Evolutionary conservation across 2,113 vertebrate species (phyloP), one percentile per base, ranked within the genome.

Genomic region (Cavia porcellus): DNA sequence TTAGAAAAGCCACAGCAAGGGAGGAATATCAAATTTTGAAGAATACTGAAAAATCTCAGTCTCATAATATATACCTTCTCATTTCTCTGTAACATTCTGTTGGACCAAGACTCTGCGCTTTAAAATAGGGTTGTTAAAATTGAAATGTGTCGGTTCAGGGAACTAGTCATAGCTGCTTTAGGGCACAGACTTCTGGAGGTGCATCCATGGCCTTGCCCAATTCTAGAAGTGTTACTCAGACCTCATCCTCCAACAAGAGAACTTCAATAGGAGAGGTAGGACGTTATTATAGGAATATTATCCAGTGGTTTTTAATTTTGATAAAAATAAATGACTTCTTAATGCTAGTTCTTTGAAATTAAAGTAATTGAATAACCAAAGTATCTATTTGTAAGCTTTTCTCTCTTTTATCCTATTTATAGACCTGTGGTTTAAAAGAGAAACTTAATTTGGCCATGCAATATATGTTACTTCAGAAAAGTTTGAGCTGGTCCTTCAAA

Each of bases 41-140:
- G 64, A 95, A 70, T 10, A 9, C 22, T n/a, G 17, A 83, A 90
- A 90, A 52, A 19, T n/a, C 11, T 7, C 45, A 55, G 0, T 92
- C 88, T 55, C 32, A n/a, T 42, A 59, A 52, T 75, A 57, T 7
- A 24, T 7, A 38, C 22, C 13, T 83, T 88, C 45, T 93, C 74
- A 86, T 96, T 94, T 59, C 83, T 72, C 8, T 82, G 19, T 0
- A 50, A 25, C 13, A 57, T 70, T 90, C 77, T 28, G 25, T 66
- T 89, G 38, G n/a, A 45, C 85, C 50, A 72, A 94, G 72, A 83
- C 42, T 52, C 42, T 59, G 62, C 19, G 55, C 95, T 81, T 97
- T 92, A 57, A 57, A 30, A 92, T 81, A 80, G 42, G 25, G 74
- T 80, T 47, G 4, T 87, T 80, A 75, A 62, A 90, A 77, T 79